Conservation (phyloP, 1,140 invertebrate genomes). For the Drosophila cardini region DNA sequence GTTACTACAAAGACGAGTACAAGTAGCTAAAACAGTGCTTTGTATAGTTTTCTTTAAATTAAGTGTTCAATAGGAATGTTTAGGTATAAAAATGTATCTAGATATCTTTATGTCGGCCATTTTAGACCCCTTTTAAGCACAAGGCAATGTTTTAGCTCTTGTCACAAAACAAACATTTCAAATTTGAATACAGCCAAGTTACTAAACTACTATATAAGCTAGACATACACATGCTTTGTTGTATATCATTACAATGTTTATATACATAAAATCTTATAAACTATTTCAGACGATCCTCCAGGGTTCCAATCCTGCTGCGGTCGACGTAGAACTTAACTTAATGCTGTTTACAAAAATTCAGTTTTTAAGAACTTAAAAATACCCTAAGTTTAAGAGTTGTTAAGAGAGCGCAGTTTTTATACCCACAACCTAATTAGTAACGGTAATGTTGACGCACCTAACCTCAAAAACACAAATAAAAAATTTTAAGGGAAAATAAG, state of each 20-base stretch:
- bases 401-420: slow-evolving; percentile 67
- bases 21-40: slow-evolving; percentile 59
- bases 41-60: slow-evolving; percentile 16
- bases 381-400: slow-evolving; percentile 38
- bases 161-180: slow-evolving; percentile 52
- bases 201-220: slow-evolving; percentile 73
- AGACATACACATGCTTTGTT: slow-evolving; percentile 8
- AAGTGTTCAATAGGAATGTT: slow-evolving; percentile 6
- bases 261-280: slow-evolving; percentile 55
- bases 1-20: slow-evolving; percentile 46
- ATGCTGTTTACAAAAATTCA: slow-evolving; percentile 44
- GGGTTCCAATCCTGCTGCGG: slow-evolving; percentile 55
- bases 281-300: slow-evolving; percentile 50
- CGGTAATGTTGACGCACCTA: slow-evolving; percentile 68
- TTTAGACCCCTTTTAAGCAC: slow-evolving; percentile 17
- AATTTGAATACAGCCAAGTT: slow-evolving; percentile 53
- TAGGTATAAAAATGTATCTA: not conserved
- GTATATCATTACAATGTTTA: slow-evolving; percentile 38
- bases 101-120: not conserved
- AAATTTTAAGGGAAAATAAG: not conserved
- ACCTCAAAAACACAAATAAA: slow-evolving; percentile 59
- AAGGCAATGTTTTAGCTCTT: slow-evolving; percentile 61
- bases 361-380: slow-evolving; percentile 49
- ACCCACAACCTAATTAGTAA: slow-evolving; percentile 79
- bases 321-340: slow-evolving; percentile 62